Base-by-base conservation (phyloP, 2,888 invertebrate genomes). In the Pyrocoelia pectoralis region DNA sequence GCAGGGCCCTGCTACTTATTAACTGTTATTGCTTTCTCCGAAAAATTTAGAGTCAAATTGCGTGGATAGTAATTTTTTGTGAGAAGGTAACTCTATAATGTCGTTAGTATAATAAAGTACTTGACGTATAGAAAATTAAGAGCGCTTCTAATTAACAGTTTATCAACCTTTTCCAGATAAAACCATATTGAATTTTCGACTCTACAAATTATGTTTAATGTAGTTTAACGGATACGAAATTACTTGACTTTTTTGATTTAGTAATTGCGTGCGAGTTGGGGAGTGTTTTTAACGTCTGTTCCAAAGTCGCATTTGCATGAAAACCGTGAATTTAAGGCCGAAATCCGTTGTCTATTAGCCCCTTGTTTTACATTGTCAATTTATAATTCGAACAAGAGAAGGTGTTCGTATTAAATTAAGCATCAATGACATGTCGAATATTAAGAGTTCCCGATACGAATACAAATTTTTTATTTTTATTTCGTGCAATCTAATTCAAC, bases 271-370 rank as follows among this genome's bases (percentile, higher is more conserved):
- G 33, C 33, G 33, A 33, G 10, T n/a, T n/a, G 2, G n/a, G 33
- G 33, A 33, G 33, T 33, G 33, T 33, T 33, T 33, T 33, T 33
- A 33, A 33, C 33, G n/a, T 33, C 33, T 33, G 33, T 33, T 33
- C 33, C 2, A n/a, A n/a, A 33, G 33, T 33, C 33, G n/a, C 33
- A 33, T 33, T 33, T 33, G 33, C 33, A 33, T 33, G 33, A 33
- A 8, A 33, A 33, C 33, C 33, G 33, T n/a, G n/a, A 33, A 33
- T 33, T 24, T n/a, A 33, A 33, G 2, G 33, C 33, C 33, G 33
- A 33, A 2, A 8, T 33, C 33, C 33, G n/a, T 33, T 33, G 8
- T 8, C 33, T 8, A 33, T 33, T 33, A 24, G 24, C 24, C 8
- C 8, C 33, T 33, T 8, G n/a, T 33, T 33, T n/a, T 33, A n/a